phyloP scores from a whole-genome alignment of 2,113 vertebrate species.

The Dinomys branickii region DNA sequence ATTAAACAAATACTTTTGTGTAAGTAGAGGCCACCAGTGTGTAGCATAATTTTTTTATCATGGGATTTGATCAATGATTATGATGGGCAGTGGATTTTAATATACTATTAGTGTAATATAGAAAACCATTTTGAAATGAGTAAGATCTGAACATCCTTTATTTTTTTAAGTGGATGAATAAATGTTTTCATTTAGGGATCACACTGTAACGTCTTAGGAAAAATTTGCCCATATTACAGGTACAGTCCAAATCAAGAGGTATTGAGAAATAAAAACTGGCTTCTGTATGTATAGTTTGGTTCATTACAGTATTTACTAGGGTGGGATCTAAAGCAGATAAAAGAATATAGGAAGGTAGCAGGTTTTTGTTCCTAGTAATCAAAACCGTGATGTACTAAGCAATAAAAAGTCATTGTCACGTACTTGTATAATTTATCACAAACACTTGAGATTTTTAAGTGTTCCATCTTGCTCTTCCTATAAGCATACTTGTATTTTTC shows the following conservation, averaged over 20 bases:
- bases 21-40: background rate
- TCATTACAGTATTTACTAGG: background rate
- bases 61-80: background rate
- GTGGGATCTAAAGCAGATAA: background rate
- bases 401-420: background rate
- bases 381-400: slow-evolving; percentile 4
- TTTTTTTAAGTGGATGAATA: background rate
- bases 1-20: background rate
- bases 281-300: background rate
- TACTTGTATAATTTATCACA: slow-evolving; percentile 28
- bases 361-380: slow-evolving; percentile 1
- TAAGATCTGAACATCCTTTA: background rate
- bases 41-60: slow-evolving; percentile 11
- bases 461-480: background rate
- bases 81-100: slow-evolving; percentile 17
- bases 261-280: background rate
- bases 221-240: background rate
- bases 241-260: background rate
- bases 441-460: slow-evolving; percentile 20
- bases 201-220: background rate
- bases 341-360: background rate
- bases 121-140: slow-evolving; percentile 12
- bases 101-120: background rate
- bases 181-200: slow-evolving; percentile 1
- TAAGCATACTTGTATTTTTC: background rate